A percentile compares a stretch with the other conserved stretches of the same genome.
These are phyloP conservation scores for Gymnocephalus cernua DNA, from an alignment of 2,113 vertebrate species.

Conservation along the genomic window DNA sequence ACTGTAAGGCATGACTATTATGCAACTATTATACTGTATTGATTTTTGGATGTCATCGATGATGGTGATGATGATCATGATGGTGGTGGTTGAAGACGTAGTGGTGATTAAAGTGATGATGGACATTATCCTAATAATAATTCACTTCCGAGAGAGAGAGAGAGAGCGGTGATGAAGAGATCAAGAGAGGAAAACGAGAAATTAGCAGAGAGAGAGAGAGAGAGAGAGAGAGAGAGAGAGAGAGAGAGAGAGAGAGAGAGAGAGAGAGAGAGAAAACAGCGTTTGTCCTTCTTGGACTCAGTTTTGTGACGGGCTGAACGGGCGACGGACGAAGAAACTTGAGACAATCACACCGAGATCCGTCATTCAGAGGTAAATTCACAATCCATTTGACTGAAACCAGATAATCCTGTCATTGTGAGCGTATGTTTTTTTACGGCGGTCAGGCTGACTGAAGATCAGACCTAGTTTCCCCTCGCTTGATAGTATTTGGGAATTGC, in stretches of 20 bases:
- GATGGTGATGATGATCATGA: constrained; percentile 30
- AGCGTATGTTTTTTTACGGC: neutral
- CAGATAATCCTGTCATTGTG: neutral
- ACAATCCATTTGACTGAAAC: neutral
- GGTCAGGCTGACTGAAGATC: constrained; percentile 51
- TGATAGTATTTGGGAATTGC: constrained; percentile 46
- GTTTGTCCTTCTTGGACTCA: constrained; percentile 77
- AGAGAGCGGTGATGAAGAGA: constrained; percentile 25
- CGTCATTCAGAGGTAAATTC: constrained; percentile 74
- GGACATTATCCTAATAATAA: constrained; percentile 50
- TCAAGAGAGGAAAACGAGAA: constrained; percentile 31
- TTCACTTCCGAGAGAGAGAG: constrained; percentile 48
- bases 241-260: neutral
- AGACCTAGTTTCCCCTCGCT: constrained; percentile 62
- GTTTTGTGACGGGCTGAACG: constrained; percentile 67
- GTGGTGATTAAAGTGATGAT: constrained; percentile 57
- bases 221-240: constrained; percentile 6
- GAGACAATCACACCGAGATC: constrained; percentile 49
- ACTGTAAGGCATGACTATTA: neutral
- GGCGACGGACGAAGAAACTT: constrained; percentile 69
- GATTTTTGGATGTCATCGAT: constrained; percentile 30
- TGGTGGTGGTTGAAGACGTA: constrained; percentile 39
- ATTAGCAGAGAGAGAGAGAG: constrained; percentile 30
- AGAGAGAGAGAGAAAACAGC: constrained; percentile 48
- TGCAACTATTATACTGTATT: neutral